Evolutionary conservation across 2,113 vertebrate species (phyloP), one percentile per base, ranked within the genome.

Genomic region (Ginglymostoma cirratum): DNA sequence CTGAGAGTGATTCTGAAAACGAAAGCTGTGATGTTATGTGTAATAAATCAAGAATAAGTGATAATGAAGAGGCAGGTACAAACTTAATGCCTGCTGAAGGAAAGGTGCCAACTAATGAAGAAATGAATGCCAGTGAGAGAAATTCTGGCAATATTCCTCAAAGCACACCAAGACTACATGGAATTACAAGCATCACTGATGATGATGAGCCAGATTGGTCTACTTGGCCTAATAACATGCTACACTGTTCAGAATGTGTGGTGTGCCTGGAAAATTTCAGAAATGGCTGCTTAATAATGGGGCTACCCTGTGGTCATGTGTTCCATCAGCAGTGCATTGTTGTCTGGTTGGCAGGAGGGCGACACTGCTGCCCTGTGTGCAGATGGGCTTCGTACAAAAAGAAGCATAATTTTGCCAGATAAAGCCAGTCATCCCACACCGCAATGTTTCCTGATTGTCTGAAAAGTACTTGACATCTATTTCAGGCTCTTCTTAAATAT

Each of bases 311-410:
- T 52, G 98, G 99, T 96, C 99, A 99, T 8, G 98, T 98, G 96
- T 99, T 99, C 97, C 99, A 99, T 97, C 99, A 99, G 97, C 98
- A 98, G 97, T 99, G 99, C 97, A 99, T 99, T 85, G 98, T 98
- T 96, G 98, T 99, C 96, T 99, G 99, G 99, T 96, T 99, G 96
- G 98, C 98, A 0, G 98, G 98, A 0, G 98, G 99, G 61, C 97
- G 98, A 45, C 99, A 99, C 97, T 99, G 99, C 97, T 99, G 99
- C 96, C 99, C 99, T 0, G 99, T 99, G 95, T 99, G 99, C 96
- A 98, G 99, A 96, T 99, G 99, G 99, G 98, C 98, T 72, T 99
- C 99, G 4, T 99, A 99, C 97, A 99, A 99, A 96, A 99, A 98
- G 96, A 99, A 98, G 97, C 98, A 98, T 96, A 96, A 97, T 96